Evolutionary conservation across 2,888 invertebrate genomes (phyloP).

Genomic region (Brachypalpus laphriformis): DNA sequence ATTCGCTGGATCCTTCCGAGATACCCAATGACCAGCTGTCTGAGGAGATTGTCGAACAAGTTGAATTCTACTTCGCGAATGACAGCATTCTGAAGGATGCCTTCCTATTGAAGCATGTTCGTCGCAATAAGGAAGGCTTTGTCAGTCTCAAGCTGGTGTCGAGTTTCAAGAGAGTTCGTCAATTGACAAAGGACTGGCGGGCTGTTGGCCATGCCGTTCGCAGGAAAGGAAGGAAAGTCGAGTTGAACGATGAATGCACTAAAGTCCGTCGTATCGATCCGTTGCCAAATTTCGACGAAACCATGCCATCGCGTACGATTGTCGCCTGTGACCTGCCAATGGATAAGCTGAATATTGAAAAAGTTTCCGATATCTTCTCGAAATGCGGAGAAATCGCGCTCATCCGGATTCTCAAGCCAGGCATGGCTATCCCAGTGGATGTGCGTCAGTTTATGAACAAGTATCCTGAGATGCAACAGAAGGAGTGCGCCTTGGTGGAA

Average conservation of each 20-base stretch:
- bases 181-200: slow-evolving; percentile 96
- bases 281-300: slow-evolving; percentile 94
- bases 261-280: slow-evolving; percentile 94
- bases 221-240: slow-evolving; percentile 89
- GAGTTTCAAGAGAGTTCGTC: slow-evolving; percentile 97
- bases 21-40: slow-evolving; percentile 90
- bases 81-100: slow-evolving; percentile 97
- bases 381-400: slow-evolving; percentile 95
- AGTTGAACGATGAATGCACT: slow-evolving; percentile 95
- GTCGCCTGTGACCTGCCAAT: slow-evolving; percentile 93
- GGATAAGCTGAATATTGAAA: slow-evolving; percentile 93
- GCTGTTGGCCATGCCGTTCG: slow-evolving; percentile 94
- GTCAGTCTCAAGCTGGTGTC: slow-evolving; percentile 97
- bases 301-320: slow-evolving; percentile 95
- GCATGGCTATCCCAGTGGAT: slow-evolving; percentile 95
- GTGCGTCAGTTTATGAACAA: slow-evolving; percentile 95
- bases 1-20: slow-evolving; percentile 80
- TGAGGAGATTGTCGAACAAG: slow-evolving; percentile 91
- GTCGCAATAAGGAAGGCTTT: slow-evolving; percentile 97
- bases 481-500: slow-evolving; percentile 95
- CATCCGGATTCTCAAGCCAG: slow-evolving; percentile 93
- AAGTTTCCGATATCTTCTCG: slow-evolving; percentile 94
- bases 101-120: slow-evolving; percentile 96
- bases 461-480: slow-evolving; percentile 93
- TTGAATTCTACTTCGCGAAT: slow-evolving; percentile 98